Base-by-base conservation (phyloP, 2,113 vertebrate species). In the Bombycilla garrulus region DNA sequence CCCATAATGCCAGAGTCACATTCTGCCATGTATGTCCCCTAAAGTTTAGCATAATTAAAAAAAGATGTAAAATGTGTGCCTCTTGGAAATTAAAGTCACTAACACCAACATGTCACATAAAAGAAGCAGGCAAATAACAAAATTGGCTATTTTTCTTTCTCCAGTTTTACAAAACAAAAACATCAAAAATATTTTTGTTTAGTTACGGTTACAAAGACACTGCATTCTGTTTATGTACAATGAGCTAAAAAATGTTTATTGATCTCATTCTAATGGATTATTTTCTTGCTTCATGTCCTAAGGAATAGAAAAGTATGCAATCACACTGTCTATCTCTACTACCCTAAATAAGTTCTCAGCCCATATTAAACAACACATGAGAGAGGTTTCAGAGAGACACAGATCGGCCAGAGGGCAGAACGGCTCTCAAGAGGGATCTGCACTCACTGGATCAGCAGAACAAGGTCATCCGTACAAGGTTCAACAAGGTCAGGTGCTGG, bases 31-130 rank as follows among this genome's bases (percentile, higher is more conserved):
- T 10, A n/a, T 2, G 1, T 31, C 3, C 12, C 29, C 33, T 51
- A 6, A 15, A 40, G 17, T 44, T 81, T 53, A 22, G 12, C 2
- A 78, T 19, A 66, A 73, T 40, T 47, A 21, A 9, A 66, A 71
- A 64, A 44, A 6, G 31, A 35, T 9, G 31, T 33, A 51, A 87
- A 74, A 47, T 1, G 0, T 18, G 5, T 3, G 1, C 5, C 11
- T 67, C 29, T 74, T 58, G 14, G 51, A 38, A 92, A 71, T 66
- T 56, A 42, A 74, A 86, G 36, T 35, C 47, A 66, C 23, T 33
- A 64, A 57, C 14, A 31, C 4, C 15, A 42, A 16, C 5, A 24
- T 8, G 9, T n/a, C 15, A 48, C 26, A 28, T 36, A 64, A 71
- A 81, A 67, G 24, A 51, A 81, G 13, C 8, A 50, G 7, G 3